phyloP scores from a whole-genome alignment of 2,113 vertebrate species.

The Lepus europaeus region DNA sequence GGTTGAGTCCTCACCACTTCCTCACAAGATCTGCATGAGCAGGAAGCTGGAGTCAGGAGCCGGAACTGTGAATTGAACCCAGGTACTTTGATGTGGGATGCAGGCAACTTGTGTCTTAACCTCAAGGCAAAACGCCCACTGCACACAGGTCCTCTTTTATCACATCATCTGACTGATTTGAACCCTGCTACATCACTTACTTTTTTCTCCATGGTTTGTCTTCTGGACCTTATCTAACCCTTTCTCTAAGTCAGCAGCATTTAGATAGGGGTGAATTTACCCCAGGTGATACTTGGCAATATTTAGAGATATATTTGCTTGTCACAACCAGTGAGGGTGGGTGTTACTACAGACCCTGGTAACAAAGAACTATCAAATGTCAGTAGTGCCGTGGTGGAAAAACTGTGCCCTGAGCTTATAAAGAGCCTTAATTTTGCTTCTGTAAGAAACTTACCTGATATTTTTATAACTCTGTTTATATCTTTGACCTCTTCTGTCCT shows the following conservation, averaged over 20 bases:
- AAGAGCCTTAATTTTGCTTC: neutral
- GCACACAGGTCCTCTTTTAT: too few relatives aligned
- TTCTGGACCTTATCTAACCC: neutral
- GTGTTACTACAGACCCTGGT: neutral
- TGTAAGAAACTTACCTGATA: neutral
- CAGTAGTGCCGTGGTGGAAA: neutral
- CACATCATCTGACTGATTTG: neutral
- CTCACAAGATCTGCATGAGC: too few relatives aligned
- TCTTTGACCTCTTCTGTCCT: neutral
- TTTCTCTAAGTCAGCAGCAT: neutral
- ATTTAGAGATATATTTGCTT: neutral
- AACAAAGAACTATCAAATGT: neutral
- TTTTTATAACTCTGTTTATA: neutral
- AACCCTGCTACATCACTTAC: neutral
- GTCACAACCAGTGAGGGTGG: neutral
- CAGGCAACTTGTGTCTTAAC: too few relatives aligned
- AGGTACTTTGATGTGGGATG: too few relatives aligned
- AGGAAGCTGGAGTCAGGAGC: too few relatives aligned
- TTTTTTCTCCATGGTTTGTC: neutral
- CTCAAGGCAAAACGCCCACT: too few relatives aligned
- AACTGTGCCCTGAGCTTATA: neutral
- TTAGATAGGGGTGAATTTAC: neutral
- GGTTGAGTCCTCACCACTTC: too few relatives aligned
- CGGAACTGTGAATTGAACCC: too few relatives aligned
- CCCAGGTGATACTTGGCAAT: neutral